Evolutionary conservation across 2,113 vertebrate genomes (phyloP), one percentile per base, ranked within the genome.

Genomic region (Pontoporia blainvillei): DNA sequence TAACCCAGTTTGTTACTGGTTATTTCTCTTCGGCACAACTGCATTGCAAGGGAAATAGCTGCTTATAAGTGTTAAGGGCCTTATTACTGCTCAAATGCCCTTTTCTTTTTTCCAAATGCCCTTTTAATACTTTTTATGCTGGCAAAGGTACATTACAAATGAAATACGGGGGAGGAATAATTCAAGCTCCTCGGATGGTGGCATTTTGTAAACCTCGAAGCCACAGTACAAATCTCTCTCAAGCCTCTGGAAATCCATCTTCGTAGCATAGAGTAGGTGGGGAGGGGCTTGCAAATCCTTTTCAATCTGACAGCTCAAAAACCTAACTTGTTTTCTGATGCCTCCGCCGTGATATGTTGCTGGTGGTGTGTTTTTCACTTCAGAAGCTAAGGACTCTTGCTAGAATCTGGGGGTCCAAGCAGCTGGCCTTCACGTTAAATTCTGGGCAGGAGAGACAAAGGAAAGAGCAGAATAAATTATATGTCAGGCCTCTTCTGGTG

Each of bases 161-260:
- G 94, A 98, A 98, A 97, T 96, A 97, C 95, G 90, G 61, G 97
- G 75, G 84, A 95, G 86, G 85, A 98, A 96, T 98, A 98, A 98
- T 96, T 98, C 97, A 96, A 85, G 97, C 14, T 90, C 69, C 69
- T 95, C 66, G 23, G 67, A 83, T 97, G 93, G 87, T 92, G 91
- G 93, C 96, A 96, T 97, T 98, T 96, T 95, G 87, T 97, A 98
- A 98, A 96, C 94, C 89, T 97, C 86, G 96, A 94, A 98, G 83
- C 69, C 95, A 90, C 87, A 94, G 97, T 94, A 96, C 96, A 98
- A 98, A 97, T 97, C 93, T 96, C 84, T 95, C 78, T 96, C 94
- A 96, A 97, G 92, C 95, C 36, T 86, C 94, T 96, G 97, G 97
- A 96, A 96, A 90, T 85, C 76, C 1, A 0, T 86, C 97, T 97